phyloP scores from a whole-genome alignment of 1,140 invertebrate species.

The Hermatobates lingyangjiaoensis region DNA sequence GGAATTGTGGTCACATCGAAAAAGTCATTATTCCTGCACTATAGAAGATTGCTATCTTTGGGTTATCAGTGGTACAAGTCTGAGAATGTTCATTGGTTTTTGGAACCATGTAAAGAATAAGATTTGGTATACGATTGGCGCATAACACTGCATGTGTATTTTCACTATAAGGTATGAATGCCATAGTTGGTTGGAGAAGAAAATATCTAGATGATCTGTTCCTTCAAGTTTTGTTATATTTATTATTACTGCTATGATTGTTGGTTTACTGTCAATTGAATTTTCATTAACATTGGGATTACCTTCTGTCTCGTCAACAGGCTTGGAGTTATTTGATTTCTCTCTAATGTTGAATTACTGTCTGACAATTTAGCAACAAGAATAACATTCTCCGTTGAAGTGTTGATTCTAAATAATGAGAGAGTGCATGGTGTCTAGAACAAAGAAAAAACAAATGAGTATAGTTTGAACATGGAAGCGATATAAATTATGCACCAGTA shows the following conservation, averaged over 20 bases:
- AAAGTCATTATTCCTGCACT: no score
- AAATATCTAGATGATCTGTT: no score
- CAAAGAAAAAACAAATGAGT: constrained; percentile 16
- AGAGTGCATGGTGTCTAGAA: constrained; percentile 58
- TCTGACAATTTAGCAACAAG: constrained; percentile 57
- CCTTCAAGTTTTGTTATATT: not conserved
- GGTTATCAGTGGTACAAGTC: no score
- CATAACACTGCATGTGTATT: no score
- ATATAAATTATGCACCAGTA: not conserved
- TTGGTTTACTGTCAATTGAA: not conserved
- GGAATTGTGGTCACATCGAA: no score
- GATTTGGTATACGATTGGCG: no score
- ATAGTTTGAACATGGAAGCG: not conserved
- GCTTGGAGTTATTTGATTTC: constrained; percentile 21
- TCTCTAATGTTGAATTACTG: constrained; percentile 30
- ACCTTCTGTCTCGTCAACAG: constrained; percentile 51
- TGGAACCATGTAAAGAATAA: no score
- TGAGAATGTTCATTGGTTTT: no score
- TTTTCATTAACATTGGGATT: no score
- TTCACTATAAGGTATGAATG: no score
- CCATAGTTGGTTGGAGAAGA: no score
- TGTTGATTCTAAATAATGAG: constrained; percentile 61
- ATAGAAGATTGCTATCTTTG: no score
- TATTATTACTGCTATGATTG: not conserved
- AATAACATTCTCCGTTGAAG: constrained; percentile 57